phyloP scores from a whole-genome alignment of 2,888 invertebrate species.

The Plebejus melissa region DNA sequence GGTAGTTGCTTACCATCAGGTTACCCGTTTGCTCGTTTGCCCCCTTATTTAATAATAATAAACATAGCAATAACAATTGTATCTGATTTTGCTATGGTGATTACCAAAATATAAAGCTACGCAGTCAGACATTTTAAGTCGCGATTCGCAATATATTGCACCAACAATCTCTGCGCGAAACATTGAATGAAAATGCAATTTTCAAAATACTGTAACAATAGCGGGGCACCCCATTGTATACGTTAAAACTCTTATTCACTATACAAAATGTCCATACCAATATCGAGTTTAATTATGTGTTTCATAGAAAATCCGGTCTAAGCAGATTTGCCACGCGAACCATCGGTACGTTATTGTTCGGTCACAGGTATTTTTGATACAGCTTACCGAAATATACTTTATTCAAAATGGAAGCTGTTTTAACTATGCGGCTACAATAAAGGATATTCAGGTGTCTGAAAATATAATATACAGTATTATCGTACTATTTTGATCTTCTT shows the following conservation, averaged over 20 bases:
- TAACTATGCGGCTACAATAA: neutral
- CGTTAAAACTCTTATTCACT: conserved; percentile 36
- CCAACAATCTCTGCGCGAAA: conserved; percentile 33
- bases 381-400: conserved; percentile 13
- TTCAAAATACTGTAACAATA: conserved; percentile 40
- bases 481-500: too few species aligned
- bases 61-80: neutral
- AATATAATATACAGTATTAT: neutral
- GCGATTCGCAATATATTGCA: conserved; percentile 34
- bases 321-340: conserved; percentile 38
- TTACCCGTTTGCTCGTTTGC: too few species aligned
- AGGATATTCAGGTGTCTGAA: neutral
- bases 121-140: conserved; percentile 20
- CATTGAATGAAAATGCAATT: conserved; percentile 39
- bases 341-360: conserved; percentile 28
- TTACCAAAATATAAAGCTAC: neutral
- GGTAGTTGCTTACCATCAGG: too few species aligned
- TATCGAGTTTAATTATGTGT: conserved; percentile 41
- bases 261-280: conserved; percentile 35
- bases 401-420: conserved; percentile 14
- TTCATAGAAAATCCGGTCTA: conserved; percentile 39
- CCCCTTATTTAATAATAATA: too few species aligned
- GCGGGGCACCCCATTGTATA: conserved; percentile 38
- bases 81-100: neutral
- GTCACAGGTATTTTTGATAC: conserved; percentile 30